These are phyloP conservation scores for Cinara cedri DNA, from an alignment of 2,888 invertebrate genomes.

Conservation along the genomic window DNA sequence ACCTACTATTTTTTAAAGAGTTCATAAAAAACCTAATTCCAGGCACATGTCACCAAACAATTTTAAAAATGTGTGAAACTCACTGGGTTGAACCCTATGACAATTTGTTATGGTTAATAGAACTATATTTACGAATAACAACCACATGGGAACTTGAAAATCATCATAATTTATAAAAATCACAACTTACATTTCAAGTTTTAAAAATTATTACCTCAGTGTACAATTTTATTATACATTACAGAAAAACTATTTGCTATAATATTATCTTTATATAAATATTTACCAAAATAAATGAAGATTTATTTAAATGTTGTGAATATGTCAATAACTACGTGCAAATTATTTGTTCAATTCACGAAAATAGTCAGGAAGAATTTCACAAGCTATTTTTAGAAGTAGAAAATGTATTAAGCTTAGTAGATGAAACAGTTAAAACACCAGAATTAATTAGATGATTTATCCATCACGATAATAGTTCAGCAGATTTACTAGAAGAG, in stretches of 20 bases:
- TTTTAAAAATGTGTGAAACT: too few species aligned
- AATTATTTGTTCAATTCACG: neutral
- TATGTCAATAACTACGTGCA: constrained; percentile 4
- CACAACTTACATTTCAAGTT: too few species aligned
- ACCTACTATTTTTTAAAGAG: neutral
- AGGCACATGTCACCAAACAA: too few species aligned
- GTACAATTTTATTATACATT: too few species aligned
- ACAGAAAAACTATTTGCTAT: constrained; percentile 18
- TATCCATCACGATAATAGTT: neutral
- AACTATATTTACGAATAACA: too few species aligned
- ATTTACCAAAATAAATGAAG: neutral
- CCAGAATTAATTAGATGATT: neutral
- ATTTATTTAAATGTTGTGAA: constrained; percentile 9
- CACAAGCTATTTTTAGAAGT: constrained; percentile 21
- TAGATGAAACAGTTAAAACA: neutral
- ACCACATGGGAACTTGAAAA: too few species aligned
- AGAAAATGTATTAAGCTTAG: constrained; percentile 13
- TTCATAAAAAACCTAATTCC: neutral
- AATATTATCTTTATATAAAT: constrained; percentile 8
- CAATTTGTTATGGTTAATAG: too few species aligned
- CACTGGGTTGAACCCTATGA: too few species aligned
- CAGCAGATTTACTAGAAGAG: constrained; percentile 9
- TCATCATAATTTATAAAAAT: too few species aligned
- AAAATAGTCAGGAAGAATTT: constrained; percentile 14
- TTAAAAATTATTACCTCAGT: neutral